Evolutionary conservation across 2,113 vertebrate species (phyloP), one percentile per base, ranked within the genome.

Genomic region (Apodemus speciosus): DNA sequence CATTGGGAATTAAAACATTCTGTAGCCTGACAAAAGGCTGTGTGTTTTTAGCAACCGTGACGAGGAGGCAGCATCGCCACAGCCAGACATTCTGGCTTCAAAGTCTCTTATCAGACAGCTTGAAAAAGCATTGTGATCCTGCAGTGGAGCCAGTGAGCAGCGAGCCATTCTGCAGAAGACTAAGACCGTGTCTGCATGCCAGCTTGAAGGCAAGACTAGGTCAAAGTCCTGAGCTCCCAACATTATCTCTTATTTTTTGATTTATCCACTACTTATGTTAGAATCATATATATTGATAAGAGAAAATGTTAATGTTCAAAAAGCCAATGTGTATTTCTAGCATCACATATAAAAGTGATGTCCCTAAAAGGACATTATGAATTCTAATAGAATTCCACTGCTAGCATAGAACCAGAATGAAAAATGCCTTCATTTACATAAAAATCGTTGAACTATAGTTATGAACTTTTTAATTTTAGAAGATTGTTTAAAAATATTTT

Each of bases 1-100:
- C 95, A 96, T 89, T 91, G 97, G 83, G 96, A 98, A 97, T 98
- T 97, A 98, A 97, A 97, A 93, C 85, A 96, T 96, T 97, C 94
- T 97, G 90, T 68, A 97, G 96, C 49, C 88, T 97, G 97, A 97
- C 96, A 98, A 97, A 91, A 98, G 91, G 11, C 94, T 92, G 89
- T 95, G 90, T 94, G 97, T 97, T 97, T 97, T 98, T 97, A 98
- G 97, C 95, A 96, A 76, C 94, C 46, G 3, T 97, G 97, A 96
- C 64, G 81, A 90, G 92, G 96, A 96, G 96, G 92, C 88, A 43
- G 85, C 96, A 93, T 68, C 97, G 93, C 58, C 69, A 80, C 91
- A 92, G 85, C 96, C 95, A 88, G 60, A 93, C 51, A 56, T 92
- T 77, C 68, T 95, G 72, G 96, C 95, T 85, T 97, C 93, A 75